These are phyloP conservation scores for Phrynosoma platyrhinos DNA, from an alignment of 2,113 vertebrate genomes.

Conservation along the genomic window DNA sequence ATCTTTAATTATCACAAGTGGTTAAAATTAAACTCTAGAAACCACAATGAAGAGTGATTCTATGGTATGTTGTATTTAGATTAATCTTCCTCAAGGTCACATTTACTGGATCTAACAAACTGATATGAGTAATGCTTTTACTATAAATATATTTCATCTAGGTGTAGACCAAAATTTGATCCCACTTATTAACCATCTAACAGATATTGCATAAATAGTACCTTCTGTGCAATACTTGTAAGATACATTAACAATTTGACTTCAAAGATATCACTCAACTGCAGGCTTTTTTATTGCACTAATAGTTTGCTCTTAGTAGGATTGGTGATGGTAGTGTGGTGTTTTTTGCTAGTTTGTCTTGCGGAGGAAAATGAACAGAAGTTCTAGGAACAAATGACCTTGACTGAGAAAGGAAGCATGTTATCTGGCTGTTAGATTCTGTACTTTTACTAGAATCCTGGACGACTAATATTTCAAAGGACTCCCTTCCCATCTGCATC, in stretches of 20 bases:
- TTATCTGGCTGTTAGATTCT: not conserved
- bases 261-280: not conserved
- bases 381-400: not conserved
- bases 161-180: not conserved
- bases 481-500: not conserved
- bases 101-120: not conserved
- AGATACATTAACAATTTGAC: not conserved
- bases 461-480: not conserved
- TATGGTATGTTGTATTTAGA: not conserved
- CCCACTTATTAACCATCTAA: not conserved
- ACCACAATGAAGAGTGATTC: not conserved
- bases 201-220: not conserved
- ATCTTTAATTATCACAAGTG: not conserved
- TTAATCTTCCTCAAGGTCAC: not conserved
- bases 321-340: not conserved
- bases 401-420: not conserved
- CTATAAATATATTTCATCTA: not conserved
- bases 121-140: not conserved
- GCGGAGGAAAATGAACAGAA: not conserved
- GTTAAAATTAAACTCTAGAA: not conserved
- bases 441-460: not conserved
- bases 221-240: not conserved
- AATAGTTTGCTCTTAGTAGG: rapidly evolving
- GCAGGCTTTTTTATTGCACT: not conserved
- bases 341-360: rapidly evolving